These are phyloP conservation scores for Dromius quadrimaculatus DNA, from an alignment of 2,888 invertebrate genomes.

Conservation along the genomic window DNA sequence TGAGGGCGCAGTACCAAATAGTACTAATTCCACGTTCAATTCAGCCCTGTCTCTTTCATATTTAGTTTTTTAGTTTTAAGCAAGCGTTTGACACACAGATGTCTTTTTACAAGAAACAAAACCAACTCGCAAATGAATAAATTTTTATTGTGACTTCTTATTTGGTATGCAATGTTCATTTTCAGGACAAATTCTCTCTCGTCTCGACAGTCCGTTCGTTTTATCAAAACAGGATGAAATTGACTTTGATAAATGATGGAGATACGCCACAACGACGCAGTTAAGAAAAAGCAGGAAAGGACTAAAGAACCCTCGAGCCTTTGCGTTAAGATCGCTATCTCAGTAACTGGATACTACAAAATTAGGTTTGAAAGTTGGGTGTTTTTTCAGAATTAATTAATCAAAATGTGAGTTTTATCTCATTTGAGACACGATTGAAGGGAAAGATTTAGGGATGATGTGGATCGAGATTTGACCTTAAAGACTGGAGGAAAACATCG, in stretches of 20 bases:
- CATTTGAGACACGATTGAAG: not conserved
- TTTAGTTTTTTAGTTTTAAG: too few species aligned
- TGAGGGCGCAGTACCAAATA: too few species aligned
- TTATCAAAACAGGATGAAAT: constrained; percentile 52
- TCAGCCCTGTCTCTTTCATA: too few species aligned
- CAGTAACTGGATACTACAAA: constrained; percentile 35
- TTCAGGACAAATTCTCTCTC: constrained; percentile 35
- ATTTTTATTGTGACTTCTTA: too few species aligned
- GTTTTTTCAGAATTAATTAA: constrained; percentile 46
- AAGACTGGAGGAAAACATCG: too few species aligned
- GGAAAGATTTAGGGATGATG: not conserved
- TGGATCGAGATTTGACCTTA: constrained; percentile 27
- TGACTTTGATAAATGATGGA: constrained; percentile 52
- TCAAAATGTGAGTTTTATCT: constrained; percentile 26
- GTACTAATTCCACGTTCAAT: too few species aligned
- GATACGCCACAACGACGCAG: constrained; percentile 41
- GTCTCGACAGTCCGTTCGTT: constrained; percentile 41
- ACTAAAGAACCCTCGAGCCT: constrained; percentile 34
- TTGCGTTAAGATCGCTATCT: constrained; percentile 38
- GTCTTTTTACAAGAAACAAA: too few species aligned
- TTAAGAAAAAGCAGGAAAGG: constrained; percentile 41
- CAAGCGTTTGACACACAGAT: too few species aligned
- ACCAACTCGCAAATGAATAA: too few species aligned
- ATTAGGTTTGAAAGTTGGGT: constrained; percentile 42
- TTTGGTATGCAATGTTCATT: too few species aligned